These are phyloP conservation scores for Dione juno DNA, from an alignment of 2,888 invertebrate species.

Conservation along the genomic window DNA sequence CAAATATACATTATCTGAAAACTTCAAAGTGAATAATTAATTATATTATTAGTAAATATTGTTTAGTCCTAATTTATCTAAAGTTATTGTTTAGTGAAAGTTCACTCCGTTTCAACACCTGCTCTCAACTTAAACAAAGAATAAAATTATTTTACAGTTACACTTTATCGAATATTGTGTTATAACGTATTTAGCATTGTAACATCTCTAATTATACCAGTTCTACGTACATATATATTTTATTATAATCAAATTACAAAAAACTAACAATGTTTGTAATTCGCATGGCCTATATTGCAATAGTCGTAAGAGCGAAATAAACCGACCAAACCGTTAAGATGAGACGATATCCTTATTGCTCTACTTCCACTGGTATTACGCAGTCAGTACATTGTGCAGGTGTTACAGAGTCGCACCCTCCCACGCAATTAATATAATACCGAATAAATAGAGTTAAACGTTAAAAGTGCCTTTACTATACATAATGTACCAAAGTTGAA, in stretches of 20 bases:
- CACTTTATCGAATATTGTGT: no score
- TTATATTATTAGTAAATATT: no score
- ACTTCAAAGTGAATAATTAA: no score
- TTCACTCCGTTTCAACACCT: no score
- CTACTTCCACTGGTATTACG: slow-evolving; percentile 31
- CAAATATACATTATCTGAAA: no score
- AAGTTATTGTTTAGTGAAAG: no score
- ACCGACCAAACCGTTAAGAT: slow-evolving; percentile 15
- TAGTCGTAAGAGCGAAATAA: slow-evolving; percentile 9
- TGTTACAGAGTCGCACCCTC: slow-evolving; percentile 44
- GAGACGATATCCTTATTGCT: slow-evolving; percentile 31
- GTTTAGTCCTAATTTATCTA: no score
- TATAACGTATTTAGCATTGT: no score
- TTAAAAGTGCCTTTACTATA: not conserved
- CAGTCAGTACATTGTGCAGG: slow-evolving; percentile 41
- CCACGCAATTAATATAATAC: slow-evolving; percentile 52
- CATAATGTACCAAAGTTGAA: not conserved
- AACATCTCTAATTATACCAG: no score
- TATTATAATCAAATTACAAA: not conserved
- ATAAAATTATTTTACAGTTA: no score
- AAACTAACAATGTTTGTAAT: not conserved
- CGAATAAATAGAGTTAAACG: slow-evolving; percentile 64
- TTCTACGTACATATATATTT: not conserved
- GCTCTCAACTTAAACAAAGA: no score
- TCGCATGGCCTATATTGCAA: slow-evolving; percentile 5